These are phyloP conservation scores for Myotis davidii DNA, from an alignment of 2,113 vertebrate genomes.

Conservation along the genomic window DNA sequence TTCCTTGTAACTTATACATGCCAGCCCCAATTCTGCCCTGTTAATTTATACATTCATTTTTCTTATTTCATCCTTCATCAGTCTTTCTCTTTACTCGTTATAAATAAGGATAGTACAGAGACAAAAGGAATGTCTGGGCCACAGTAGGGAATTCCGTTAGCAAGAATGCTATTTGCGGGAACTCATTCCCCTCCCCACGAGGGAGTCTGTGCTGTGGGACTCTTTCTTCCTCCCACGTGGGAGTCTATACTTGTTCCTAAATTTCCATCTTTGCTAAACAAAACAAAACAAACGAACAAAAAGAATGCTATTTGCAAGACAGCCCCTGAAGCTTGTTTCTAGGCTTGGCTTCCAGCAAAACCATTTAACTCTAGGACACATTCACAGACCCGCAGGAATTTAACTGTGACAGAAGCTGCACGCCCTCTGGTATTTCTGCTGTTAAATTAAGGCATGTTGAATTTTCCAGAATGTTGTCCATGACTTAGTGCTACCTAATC, in stretches of 20 bases:
- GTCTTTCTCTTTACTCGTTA: background rate
- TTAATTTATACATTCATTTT: slow-evolving; percentile 5
- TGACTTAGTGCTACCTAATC: background rate
- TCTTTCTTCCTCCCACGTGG: no score
- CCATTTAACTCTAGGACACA: background rate
- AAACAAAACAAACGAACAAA: no score
- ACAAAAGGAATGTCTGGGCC: background rate
- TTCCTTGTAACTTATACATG: background rate
- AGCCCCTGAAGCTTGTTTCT: background rate
- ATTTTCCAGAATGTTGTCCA: background rate
- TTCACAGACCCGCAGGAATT: background rate
- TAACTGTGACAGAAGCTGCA: background rate
- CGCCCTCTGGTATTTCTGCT: background rate
- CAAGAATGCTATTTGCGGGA: background rate
- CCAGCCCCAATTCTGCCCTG: background rate
- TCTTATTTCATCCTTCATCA: background rate
- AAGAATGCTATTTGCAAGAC: background rate
- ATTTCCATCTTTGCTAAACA: no score
- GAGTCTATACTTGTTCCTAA: no score
- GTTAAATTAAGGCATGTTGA: background rate
- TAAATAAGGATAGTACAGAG: background rate
- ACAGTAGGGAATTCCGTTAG: background rate
- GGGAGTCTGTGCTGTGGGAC: background rate
- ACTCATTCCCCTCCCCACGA: no score
- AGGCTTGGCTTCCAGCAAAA: background rate